Evolutionary conservation across 35 echinoderm and acorn worm genomes (phyloP).

Genomic region (Ophioderma brevispina): DNA sequence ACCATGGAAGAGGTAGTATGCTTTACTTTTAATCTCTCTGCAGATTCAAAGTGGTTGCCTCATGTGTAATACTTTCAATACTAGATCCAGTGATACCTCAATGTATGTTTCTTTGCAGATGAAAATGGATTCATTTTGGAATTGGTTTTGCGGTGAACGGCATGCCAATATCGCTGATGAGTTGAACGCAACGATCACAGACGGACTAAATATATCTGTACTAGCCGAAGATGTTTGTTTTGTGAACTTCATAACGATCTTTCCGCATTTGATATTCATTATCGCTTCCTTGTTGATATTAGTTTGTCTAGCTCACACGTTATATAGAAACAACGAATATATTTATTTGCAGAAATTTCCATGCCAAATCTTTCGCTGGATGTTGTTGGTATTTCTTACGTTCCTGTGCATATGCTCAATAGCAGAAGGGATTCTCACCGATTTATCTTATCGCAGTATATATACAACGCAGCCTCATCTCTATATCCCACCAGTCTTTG

Average conservation of each 20-base stretch:
- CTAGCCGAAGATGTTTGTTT: background rate
- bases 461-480: background rate
- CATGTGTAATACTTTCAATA: too few relatives aligned
- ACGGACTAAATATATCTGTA: background rate
- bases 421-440: background rate
- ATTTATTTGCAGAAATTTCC: background rate
- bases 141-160: background rate
- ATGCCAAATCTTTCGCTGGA: background rate
- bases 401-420: background rate
- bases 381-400: background rate
- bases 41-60: too few relatives aligned
- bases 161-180: background rate
- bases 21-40: too few relatives aligned
- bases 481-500: background rate
- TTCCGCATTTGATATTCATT: background rate
- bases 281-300: background rate
- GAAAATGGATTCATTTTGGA: background rate
- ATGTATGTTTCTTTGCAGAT: too few relatives aligned
- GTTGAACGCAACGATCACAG: background rate
- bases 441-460: background rate
- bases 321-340: background rate
- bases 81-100: too few relatives aligned
- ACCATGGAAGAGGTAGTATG: too few relatives aligned
- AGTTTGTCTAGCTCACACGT: background rate
- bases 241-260: background rate